These are phyloP conservation scores for Tragelaphus scriptus DNA, from an alignment of 2,113 vertebrate genomes.

Conservation along the genomic window DNA sequence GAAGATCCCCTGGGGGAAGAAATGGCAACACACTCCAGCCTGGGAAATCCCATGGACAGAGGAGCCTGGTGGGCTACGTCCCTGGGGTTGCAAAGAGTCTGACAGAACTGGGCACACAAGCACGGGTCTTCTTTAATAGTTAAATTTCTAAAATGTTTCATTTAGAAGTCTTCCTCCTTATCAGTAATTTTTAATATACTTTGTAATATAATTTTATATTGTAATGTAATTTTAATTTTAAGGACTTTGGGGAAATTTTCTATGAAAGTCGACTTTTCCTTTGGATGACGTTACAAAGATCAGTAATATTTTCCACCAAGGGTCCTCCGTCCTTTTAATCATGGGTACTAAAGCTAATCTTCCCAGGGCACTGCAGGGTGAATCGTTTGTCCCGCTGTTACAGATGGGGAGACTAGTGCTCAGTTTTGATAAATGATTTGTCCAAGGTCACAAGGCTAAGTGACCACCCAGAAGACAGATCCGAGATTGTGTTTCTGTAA, in stretches of 20 bases:
- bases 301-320: not conserved
- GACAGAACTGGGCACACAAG: fast-evolving
- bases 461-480: not conserved
- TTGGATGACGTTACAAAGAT: not conserved
- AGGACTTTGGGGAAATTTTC: not conserved
- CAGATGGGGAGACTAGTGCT: not conserved
- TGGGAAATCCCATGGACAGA: not conserved
- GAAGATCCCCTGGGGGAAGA: not conserved
- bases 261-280: not conserved
- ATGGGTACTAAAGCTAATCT: not conserved
- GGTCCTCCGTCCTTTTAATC: not conserved
- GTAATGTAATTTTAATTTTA: not conserved
- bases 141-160: not conserved
- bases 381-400: not conserved
- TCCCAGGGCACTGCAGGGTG: too few species aligned
- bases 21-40: not conserved
- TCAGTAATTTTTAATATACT: not conserved
- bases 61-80: not conserved
- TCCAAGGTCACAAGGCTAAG: not conserved
- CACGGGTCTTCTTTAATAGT: not conserved
- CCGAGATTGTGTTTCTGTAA: not conserved
- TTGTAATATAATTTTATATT: not conserved
- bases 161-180: not conserved
- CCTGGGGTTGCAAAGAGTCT: not conserved
- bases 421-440: not conserved